A percentile compares a stretch with the other conserved stretches of the same genome.
Conservation (phyloP, 2,797 vertebrate genomes). For the Numenius phaeopus region DNA sequence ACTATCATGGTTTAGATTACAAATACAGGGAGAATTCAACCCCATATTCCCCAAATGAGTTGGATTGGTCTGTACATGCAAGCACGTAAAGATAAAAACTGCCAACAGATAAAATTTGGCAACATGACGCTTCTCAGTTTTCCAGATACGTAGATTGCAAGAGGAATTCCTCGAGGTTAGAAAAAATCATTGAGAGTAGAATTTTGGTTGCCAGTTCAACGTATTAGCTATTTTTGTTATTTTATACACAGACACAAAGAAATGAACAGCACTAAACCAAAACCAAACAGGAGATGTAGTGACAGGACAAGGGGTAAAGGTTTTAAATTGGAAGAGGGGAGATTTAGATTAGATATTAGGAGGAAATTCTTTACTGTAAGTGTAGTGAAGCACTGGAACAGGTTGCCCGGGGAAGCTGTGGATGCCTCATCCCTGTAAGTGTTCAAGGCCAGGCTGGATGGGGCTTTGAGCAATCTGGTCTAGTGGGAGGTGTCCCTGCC, state of each 20-base stretch:
- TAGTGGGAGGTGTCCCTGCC: no score
- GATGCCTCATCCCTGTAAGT: no score
- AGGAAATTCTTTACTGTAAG: no score
- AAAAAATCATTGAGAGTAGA: neutral
- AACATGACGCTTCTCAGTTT: neutral
- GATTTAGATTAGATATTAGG: no score
- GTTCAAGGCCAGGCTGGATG: no score
- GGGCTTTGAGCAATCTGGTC: no score
- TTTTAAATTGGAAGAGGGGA: no score
- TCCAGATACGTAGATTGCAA: neutral
- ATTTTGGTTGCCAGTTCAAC: neutral
- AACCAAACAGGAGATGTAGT: neutral
- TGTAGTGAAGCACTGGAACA: no score
- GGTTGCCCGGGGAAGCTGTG: no score
- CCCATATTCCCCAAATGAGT: neutral
- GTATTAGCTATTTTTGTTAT: neutral
- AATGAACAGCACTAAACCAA: accelerated
- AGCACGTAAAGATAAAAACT: no score
- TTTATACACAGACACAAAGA: neutral
- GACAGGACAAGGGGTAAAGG: no score
- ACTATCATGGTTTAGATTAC: neutral
- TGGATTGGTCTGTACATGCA: neutral
- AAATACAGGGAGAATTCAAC: neutral
- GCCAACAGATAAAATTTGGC: neutral
- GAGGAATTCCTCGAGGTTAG: neutral